phyloP scores from a whole-genome alignment of 2,888 invertebrate species.

The Nymphalis urticae region DNA sequence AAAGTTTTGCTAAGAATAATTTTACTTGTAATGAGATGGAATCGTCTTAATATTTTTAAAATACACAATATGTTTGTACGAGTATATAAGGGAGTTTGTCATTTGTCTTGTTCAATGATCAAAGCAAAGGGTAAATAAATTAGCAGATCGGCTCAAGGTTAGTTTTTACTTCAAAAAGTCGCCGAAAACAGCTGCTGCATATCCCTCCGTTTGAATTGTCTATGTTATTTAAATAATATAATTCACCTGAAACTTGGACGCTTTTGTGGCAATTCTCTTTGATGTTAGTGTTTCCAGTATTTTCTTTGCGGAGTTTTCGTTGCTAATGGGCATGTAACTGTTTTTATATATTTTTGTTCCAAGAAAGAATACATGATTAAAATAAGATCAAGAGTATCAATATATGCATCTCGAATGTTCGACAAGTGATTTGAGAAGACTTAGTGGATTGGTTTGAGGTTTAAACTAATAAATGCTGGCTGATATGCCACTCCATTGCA shows the following conservation, averaged over 20 bases:
- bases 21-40: no score
- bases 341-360: constrained; percentile 21
- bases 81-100: no score
- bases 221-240: constrained; percentile 25
- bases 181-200: constrained; percentile 5
- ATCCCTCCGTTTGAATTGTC: constrained; percentile 7
- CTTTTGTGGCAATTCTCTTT: constrained; percentile 30
- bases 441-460: background rate
- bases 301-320: constrained; percentile 25
- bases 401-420: no score
- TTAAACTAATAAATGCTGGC: no score
- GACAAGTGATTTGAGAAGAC: background rate
- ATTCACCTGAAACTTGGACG: constrained; percentile 19
- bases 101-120: no score
- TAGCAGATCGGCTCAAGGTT: background rate
- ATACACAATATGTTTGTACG: no score
- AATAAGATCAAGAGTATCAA: constrained; percentile 14
- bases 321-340: constrained; percentile 18
- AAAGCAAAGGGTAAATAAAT: background rate
- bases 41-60: no score
- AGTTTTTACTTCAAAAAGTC: background rate
- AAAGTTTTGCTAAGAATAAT: no score
- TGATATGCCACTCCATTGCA: no score
- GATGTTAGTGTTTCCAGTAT: constrained; percentile 22
- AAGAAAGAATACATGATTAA: constrained; percentile 15